Evolutionary conservation across 2,888 invertebrate genomes (phyloP), one percentile per base, ranked within the genome.

Genomic region (Zygogramma bicolorata): DNA sequence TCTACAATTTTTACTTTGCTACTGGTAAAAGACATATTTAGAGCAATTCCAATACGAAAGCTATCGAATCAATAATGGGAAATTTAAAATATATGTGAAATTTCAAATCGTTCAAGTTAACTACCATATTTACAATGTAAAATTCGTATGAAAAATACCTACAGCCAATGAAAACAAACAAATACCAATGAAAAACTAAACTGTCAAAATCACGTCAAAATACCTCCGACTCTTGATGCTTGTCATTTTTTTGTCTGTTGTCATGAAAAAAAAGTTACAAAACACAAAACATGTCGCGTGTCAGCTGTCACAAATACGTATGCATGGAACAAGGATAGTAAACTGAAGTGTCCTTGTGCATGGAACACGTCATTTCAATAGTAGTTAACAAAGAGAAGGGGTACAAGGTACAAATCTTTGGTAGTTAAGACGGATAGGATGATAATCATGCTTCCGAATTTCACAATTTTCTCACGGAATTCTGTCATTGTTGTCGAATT

Each of bases 1-100:
- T 77, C 67, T 8, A 71, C 68, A 18, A 62, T 70, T 76, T 74
- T 77, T 13, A 25, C 15, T 29, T 42, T 63, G 13, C 15, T 63
- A 20, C 10, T 31, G 4, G 42, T 6, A 29, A 6, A 63, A 10
- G 46, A 42, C 63, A 63, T 63, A 31, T 31, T 46, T 27, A 3
- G 15, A n/a, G 7, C 27, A 46, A 61, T 63, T n/a, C 1, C 7
- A 60, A 15, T 25, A 13, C 5, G n/a, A 10, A 25, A 53, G 25
- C n/a, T 4, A 10, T 53, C 6, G n/a, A 53, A 4, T n/a, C 25
- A 53, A 22, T 27, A 53, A 1, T 13, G 27, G 20, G 1, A 20
- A 20, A 6, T 20, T 10, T 10, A 20, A 3, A 18, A n/a, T n/a
- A n/a, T n/a, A n/a, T n/a, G n/a, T n/a, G n/a, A 46, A 22, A 20